These are phyloP conservation scores for Xestia xanthographa DNA, from an alignment of 2,888 invertebrate genomes.

Conservation along the genomic window DNA sequence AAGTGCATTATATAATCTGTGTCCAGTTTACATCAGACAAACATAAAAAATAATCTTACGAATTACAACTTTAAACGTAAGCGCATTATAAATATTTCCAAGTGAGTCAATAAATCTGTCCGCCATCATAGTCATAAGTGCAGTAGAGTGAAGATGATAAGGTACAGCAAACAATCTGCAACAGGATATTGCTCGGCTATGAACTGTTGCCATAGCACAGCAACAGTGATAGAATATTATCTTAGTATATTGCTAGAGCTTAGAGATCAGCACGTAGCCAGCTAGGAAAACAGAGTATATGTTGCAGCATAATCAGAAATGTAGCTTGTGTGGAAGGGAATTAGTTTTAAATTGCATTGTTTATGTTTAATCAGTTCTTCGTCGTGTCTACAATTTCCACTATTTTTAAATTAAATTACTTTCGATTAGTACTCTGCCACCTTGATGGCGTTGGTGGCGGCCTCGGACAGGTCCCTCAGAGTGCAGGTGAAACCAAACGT, in stretches of 20 bases:
- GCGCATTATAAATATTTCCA: background rate
- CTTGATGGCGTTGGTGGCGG: no score
- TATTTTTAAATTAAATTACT: no score
- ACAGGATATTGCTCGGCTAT: constrained; percentile 72
- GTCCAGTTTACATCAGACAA: background rate
- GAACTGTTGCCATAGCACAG: constrained; percentile 22
- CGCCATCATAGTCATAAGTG: constrained; percentile 69
- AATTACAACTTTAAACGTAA: background rate
- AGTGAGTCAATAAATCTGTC: constrained; percentile 51
- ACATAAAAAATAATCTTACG: background rate
- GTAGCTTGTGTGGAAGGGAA: background rate
- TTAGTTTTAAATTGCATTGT: background rate
- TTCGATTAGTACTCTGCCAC: no score
- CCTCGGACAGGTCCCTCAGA: no score
- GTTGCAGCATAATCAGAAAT: constrained; percentile 11
- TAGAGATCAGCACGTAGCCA: constrained; percentile 27
- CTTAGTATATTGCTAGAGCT: constrained; percentile 41
- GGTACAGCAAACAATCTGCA: constrained; percentile 69
- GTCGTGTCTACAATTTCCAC: no score
- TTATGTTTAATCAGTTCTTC: no score
- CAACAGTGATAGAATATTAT: constrained; percentile 44
- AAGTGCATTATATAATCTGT: background rate
- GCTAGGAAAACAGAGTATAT: constrained; percentile 6
- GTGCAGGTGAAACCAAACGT: no score
- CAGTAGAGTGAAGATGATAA: constrained; percentile 69